Percentiles rank a stretch among this genome's conserved stretches.
Conservation (phyloP, 2,113 vertebrate species). For the Ornithorhynchus anatinus region DNA sequence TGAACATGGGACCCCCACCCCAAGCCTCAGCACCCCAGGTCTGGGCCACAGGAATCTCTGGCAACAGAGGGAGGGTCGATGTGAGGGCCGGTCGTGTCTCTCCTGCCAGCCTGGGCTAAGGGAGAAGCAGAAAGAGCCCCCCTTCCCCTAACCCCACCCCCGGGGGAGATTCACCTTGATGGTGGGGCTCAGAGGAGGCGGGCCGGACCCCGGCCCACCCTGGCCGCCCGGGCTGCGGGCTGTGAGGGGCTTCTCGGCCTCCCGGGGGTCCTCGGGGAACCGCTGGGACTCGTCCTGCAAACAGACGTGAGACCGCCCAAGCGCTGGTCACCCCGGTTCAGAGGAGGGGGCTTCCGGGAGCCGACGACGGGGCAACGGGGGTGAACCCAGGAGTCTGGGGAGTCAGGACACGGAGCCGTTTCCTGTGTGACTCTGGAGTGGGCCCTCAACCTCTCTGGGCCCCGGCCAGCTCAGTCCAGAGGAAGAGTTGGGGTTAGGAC, state of each 20-base stretch:
- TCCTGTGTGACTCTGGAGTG: accelerated
- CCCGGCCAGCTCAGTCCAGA: background rate
- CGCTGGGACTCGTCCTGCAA: constrained; percentile 75
- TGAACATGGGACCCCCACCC: background rate
- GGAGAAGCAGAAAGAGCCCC: background rate
- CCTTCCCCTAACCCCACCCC: accelerated
- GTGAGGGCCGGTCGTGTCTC: no score
- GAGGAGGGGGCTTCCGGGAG: accelerated
- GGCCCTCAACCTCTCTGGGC: background rate
- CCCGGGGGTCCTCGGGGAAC: constrained; percentile 73
- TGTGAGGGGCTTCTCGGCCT: constrained; percentile 74
- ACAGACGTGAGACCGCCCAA: background rate
- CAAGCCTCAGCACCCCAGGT: background rate
- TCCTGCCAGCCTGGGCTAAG: background rate
- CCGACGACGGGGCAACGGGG: accelerated
- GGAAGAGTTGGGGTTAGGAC: background rate
- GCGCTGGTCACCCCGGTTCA: background rate
- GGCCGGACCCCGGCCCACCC: constrained; percentile 61
- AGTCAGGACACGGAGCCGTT: background rate
- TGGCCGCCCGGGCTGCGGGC: constrained; percentile 70
- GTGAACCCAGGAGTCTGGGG: background rate
- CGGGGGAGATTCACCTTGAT: constrained; percentile 71
- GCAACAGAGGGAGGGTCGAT: no score
- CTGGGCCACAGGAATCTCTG: no score
- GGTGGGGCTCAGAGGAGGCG: constrained; percentile 72